These are phyloP conservation scores for Drosophila sproati DNA, from an alignment of 1,140 invertebrate species.

Conservation along the genomic window DNA sequence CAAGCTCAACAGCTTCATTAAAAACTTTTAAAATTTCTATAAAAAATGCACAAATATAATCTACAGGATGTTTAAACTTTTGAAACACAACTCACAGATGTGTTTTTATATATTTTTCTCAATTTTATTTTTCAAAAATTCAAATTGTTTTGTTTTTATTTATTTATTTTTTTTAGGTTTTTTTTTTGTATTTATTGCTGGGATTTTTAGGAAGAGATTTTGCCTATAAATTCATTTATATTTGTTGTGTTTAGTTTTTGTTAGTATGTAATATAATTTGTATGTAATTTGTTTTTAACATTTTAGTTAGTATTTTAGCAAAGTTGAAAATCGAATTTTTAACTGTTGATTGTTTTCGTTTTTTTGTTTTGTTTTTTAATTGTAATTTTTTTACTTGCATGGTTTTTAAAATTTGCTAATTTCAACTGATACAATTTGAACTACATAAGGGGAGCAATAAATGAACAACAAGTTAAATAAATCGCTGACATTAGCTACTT, in stretches of 20 bases:
- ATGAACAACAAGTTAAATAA: slow-evolving; percentile 54
- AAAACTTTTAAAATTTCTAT: slow-evolving; percentile 2
- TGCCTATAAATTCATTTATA: slow-evolving; percentile 69
- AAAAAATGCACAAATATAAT: not conserved
- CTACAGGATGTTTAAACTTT: not conserved
- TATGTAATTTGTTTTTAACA: slow-evolving; percentile 38
- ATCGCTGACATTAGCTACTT: slow-evolving; percentile 30
- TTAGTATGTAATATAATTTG: slow-evolving; percentile 43
- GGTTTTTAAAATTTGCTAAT: slow-evolving; percentile 11
- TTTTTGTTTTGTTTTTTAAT: slow-evolving; percentile 20
- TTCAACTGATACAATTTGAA: slow-evolving; percentile 51
- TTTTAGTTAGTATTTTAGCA: slow-evolving; percentile 40
- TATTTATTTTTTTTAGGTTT: slow-evolving; percentile 42
- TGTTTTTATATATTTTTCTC: slow-evolving; percentile 2
- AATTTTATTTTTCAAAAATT: slow-evolving; percentile 37
- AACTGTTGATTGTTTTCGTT: slow-evolving; percentile 46
- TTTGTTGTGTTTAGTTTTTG: slow-evolving; percentile 32
- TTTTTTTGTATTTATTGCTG: slow-evolving; percentile 52
- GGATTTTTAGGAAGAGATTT: slow-evolving; percentile 68
- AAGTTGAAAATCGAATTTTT: slow-evolving; percentile 49
- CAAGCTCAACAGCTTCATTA: not conserved
- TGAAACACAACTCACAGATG: slow-evolving; percentile 10
- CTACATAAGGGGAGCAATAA: slow-evolving; percentile 44
- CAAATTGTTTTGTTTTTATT: slow-evolving; percentile 50
- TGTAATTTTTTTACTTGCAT: slow-evolving; percentile 19